Evolutionary conservation across 2,888 invertebrate genomes (phyloP).

Genomic region (Aelia acuminata): DNA sequence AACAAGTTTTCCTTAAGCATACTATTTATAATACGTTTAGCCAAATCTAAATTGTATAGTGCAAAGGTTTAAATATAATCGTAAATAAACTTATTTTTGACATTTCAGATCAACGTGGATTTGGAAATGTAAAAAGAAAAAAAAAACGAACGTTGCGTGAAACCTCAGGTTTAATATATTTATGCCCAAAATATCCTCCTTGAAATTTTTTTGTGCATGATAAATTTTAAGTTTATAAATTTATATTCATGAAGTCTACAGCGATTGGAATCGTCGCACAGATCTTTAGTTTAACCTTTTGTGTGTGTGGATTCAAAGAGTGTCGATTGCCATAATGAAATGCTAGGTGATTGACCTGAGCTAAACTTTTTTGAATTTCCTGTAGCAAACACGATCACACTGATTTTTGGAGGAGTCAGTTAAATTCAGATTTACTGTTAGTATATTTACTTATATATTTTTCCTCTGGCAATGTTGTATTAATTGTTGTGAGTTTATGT

Average conservation of each 20-base stretch:
- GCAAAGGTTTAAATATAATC: background rate
- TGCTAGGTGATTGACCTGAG: background rate
- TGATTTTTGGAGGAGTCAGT: no score
- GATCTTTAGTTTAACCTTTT: background rate
- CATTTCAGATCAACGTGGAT: background rate
- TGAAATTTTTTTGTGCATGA: background rate
- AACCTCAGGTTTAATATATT: background rate
- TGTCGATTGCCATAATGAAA: background rate
- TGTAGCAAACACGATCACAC: no score
- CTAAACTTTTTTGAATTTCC: no score
- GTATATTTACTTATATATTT: no score
- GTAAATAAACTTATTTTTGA: background rate
- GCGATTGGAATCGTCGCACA: background rate
- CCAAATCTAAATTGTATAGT: background rate
- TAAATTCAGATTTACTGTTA: no score
- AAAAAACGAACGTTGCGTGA: background rate
- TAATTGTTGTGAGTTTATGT: no score
- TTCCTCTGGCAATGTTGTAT: no score
- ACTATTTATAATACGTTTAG: background rate
- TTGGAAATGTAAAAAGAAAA: background rate
- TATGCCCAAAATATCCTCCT: background rate
- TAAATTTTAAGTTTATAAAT: background rate
- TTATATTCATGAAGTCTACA: background rate
- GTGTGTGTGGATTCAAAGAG: background rate
- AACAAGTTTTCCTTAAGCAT: background rate